phyloP scores from a whole-genome alignment of 30 jellyfish, hydroid and myxozoan species.

The Morbakka virulenta region DNA sequence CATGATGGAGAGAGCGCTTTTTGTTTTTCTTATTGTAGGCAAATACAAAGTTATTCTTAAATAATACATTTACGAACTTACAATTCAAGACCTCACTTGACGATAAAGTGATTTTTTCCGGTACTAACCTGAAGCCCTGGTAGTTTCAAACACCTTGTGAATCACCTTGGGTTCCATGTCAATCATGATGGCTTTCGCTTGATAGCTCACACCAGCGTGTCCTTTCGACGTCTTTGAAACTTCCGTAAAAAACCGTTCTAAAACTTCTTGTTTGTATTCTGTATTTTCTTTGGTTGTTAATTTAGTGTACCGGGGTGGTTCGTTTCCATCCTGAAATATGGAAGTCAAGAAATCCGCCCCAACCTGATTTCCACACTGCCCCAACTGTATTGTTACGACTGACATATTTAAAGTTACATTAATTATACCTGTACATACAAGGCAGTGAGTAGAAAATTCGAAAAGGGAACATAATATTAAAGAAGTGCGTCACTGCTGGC shows the following conservation, averaged over 20 bases:
- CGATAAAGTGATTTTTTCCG: too few relatives aligned
- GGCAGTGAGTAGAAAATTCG: too few relatives aligned
- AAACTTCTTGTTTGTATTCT: slow-evolving; percentile 37
- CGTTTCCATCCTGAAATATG: slow-evolving; percentile 57
- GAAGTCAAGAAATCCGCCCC: slow-evolving; percentile 73
- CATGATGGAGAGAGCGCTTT: too few relatives aligned
- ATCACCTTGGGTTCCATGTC: slow-evolving; percentile 91
- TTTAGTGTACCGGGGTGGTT: slow-evolving; percentile 46
- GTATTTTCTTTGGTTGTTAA: background rate
- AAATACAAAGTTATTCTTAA: too few relatives aligned
- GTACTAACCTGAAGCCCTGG: slow-evolving; percentile 53
- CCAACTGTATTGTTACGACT: slow-evolving; percentile 79
- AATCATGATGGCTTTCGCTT: slow-evolving; percentile 79
- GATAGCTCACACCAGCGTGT: background rate
- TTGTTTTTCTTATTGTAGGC: too few relatives aligned
- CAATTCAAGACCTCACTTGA: too few relatives aligned
- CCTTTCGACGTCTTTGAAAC: background rate
- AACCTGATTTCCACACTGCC: slow-evolving; percentile 95
- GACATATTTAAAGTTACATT: too few relatives aligned
- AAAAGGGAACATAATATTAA: too few relatives aligned
- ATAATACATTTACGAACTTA: too few relatives aligned
- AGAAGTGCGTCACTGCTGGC: too few relatives aligned
- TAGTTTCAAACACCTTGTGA: slow-evolving; percentile 26
- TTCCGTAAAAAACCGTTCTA: slow-evolving; percentile 59
- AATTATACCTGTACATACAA: too few relatives aligned